Percentiles rank a stretch among this genome's conserved stretches.
These are phyloP conservation scores for Pachymerium ferrugineum DNA, from an alignment of 2,888 invertebrate genomes.

Conservation along the genomic window DNA sequence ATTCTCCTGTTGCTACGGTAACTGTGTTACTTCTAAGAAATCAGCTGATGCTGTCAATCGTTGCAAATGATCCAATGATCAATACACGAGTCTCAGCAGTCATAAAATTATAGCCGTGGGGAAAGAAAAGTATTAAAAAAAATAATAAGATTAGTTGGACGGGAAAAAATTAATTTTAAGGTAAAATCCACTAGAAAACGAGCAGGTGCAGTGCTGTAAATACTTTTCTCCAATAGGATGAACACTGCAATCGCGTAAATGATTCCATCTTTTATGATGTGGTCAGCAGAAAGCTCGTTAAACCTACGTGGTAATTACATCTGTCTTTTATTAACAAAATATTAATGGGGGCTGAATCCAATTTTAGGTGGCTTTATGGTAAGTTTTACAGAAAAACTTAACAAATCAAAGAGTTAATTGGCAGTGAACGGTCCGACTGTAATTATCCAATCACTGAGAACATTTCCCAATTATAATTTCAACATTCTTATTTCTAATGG, in stretches of 20 bases:
- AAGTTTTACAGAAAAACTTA: neutral
- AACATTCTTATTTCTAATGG: no score
- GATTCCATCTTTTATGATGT: conserved; percentile 7
- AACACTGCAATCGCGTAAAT: neutral
- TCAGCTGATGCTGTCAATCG: conserved; percentile 8
- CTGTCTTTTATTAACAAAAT: conserved; percentile 11
- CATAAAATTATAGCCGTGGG: neutral
- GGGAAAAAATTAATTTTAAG: neutral
- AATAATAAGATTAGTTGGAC: no score
- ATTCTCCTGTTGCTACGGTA: neutral
- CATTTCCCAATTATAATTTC: no score
- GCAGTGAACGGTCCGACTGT: no score
- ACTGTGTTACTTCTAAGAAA: neutral
- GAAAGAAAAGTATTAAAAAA: no score
- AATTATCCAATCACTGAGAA: no score
- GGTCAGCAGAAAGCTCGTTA: conserved; percentile 9
- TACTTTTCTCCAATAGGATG: neutral
- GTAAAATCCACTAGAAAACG: neutral
- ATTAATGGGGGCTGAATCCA: neutral
- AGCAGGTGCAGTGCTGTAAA: no score
- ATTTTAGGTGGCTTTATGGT: neutral
- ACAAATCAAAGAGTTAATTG: neutral
- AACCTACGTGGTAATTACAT: neutral
- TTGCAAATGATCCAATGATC: neutral
- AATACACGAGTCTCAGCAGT: neutral